Conservation (phyloP, 2,113 vertebrate genomes). For the Bucco capensis region DNA sequence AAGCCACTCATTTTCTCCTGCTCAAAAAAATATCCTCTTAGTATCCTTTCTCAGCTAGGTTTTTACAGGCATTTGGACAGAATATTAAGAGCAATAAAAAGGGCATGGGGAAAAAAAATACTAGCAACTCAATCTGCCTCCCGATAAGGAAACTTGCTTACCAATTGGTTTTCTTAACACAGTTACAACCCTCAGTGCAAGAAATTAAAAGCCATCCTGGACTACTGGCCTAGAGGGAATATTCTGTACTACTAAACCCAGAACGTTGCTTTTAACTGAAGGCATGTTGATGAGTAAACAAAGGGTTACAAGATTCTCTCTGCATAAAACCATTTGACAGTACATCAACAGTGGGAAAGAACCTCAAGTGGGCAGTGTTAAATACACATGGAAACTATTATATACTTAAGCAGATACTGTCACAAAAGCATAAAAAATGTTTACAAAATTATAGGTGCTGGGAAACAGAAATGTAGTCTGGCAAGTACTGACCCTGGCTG, state of each 20-base stretch:
- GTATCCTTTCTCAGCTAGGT: background rate
- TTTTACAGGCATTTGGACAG: background rate
- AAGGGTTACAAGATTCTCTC: background rate
- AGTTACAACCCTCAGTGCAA: background rate
- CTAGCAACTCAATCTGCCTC: background rate
- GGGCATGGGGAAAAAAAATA: accelerated
- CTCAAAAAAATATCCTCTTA: background rate
- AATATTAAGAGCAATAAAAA: background rate
- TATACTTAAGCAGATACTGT: background rate
- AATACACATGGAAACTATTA: background rate
- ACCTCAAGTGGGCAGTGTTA: background rate
- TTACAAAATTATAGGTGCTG: background rate
- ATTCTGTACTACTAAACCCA: background rate
- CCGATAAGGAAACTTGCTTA: background rate
- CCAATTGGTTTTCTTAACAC: background rate
- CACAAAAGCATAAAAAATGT: background rate
- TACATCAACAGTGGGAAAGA: accelerated
- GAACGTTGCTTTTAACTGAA: background rate
- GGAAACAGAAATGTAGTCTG: background rate
- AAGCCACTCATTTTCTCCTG: background rate
- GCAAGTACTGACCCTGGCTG: background rate
- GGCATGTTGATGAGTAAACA: background rate
- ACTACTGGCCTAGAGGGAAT: background rate
- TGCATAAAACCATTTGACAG: background rate
- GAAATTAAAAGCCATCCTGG: background rate